Evolutionary conservation across 1,140 invertebrate species (phyloP).

Genomic region (Calycopis cecrops): DNA sequence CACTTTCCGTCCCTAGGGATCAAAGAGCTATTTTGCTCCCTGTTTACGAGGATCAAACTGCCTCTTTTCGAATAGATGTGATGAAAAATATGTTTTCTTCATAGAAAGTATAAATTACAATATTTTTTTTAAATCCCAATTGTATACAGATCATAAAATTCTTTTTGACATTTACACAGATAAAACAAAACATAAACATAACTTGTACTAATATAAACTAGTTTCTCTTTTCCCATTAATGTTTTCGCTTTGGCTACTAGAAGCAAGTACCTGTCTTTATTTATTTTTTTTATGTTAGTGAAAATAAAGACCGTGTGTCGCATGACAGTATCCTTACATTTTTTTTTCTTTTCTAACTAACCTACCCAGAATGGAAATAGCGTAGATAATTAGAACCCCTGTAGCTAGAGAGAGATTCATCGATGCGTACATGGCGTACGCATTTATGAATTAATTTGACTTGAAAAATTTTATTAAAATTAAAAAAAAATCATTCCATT

Average conservation of each 20-base stretch:
- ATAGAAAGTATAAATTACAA: no score
- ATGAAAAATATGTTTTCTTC: no score
- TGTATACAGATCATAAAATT: no score
- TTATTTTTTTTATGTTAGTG: constrained; percentile 51
- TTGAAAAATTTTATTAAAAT: constrained; percentile 22
- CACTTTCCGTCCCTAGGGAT: no score
- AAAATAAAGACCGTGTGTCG: constrained; percentile 43
- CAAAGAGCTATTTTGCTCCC: no score
- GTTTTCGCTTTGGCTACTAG: constrained; percentile 73
- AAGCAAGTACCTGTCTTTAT: constrained; percentile 64
- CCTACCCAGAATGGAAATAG: constrained; percentile 50
- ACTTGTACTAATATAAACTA: constrained; percentile 46
- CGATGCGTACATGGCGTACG: constrained; percentile 51
- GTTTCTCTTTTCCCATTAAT: constrained; percentile 48
- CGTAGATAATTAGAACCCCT: constrained; percentile 52
- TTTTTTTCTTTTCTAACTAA: constrained; percentile 41
- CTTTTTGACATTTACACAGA: constrained; percentile 1
- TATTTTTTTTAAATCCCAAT: no score
- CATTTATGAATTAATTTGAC: constrained; percentile 23
- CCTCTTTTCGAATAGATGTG: no score
- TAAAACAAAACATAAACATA: constrained; percentile 16
- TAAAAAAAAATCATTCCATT: constrained; percentile 12
- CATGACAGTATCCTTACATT: constrained; percentile 45
- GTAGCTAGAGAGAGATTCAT: constrained; percentile 67
- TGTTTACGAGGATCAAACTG: no score